Evolutionary conservation across 2,113 vertebrate genomes (phyloP).

Genomic region (Aix galericulata): DNA sequence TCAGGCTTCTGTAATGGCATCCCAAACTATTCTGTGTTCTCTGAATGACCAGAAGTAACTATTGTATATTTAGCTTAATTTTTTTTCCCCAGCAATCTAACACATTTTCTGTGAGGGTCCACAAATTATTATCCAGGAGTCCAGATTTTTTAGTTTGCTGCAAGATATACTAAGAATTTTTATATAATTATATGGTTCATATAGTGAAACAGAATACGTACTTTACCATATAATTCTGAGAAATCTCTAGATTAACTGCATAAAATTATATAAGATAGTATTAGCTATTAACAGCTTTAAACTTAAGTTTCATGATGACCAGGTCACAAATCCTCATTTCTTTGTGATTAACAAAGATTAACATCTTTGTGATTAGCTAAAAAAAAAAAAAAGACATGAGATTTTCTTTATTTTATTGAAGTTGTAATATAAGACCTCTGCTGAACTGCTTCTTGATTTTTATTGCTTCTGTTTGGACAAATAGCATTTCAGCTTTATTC

Average conservation of each 20-base stretch:
- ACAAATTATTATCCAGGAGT: background rate
- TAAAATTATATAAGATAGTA: background rate
- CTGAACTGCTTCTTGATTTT: background rate
- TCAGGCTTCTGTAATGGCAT: background rate
- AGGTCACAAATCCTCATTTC: background rate
- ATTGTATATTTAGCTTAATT: background rate
- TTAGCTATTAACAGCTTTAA: background rate
- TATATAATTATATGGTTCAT: background rate
- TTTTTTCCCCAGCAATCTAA: background rate
- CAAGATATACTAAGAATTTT: background rate
- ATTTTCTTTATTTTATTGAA: background rate
- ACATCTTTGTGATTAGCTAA: background rate
- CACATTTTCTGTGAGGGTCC: background rate
- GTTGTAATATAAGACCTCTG: background rate
- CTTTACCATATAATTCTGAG: background rate
- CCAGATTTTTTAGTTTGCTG: background rate
- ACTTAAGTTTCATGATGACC: background rate
- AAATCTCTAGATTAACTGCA: background rate
- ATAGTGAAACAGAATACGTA: background rate
- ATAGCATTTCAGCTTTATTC: background rate
- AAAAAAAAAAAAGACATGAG: too few relatives aligned
- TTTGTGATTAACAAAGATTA: too few relatives aligned
- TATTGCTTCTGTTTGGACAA: background rate
- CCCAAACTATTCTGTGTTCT: background rate
- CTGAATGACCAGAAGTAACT: background rate